Evolutionary conservation across 2,113 vertebrate genomes (phyloP).

Genomic region (Mormyrus lacerda): DNA sequence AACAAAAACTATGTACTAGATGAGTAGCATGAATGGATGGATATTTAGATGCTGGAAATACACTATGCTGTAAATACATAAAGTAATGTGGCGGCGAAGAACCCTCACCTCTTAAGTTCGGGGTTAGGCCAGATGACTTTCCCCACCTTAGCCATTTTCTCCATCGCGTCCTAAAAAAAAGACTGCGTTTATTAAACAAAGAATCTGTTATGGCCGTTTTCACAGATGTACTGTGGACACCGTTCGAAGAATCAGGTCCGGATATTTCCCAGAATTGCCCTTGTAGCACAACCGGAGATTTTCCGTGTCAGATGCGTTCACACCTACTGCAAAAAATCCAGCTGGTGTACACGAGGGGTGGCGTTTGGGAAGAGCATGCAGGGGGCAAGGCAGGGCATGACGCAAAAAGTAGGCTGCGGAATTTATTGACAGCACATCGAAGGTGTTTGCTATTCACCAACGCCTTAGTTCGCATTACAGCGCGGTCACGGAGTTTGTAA

Average conservation of each 20-base stretch:
- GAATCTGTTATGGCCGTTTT: background rate
- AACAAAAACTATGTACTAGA: background rate
- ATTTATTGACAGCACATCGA: too few relatives aligned
- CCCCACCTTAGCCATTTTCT: constrained; percentile 81
- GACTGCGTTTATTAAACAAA: background rate
- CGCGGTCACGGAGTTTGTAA: background rate
- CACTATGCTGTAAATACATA: background rate
- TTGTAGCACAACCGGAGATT: background rate
- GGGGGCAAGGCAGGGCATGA: background rate
- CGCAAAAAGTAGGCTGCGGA: background rate
- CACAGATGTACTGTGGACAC: background rate
- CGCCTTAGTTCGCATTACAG: background rate
- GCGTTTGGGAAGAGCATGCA: background rate
- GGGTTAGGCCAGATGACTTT: constrained; percentile 68
- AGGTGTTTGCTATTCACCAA: background rate
- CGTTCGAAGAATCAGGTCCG: background rate
- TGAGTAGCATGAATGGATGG: background rate
- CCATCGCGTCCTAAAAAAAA: constrained; percentile 80
- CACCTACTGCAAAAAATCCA: background rate
- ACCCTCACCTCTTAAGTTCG: constrained; percentile 66
- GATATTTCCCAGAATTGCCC: background rate
- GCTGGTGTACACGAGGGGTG: background rate
- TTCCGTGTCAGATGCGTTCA: background rate
- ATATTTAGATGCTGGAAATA: background rate
- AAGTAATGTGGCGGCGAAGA: background rate